phyloP scores from a whole-genome alignment of 2,797 vertebrate species.

The Leuciscus waleckii region DNA sequence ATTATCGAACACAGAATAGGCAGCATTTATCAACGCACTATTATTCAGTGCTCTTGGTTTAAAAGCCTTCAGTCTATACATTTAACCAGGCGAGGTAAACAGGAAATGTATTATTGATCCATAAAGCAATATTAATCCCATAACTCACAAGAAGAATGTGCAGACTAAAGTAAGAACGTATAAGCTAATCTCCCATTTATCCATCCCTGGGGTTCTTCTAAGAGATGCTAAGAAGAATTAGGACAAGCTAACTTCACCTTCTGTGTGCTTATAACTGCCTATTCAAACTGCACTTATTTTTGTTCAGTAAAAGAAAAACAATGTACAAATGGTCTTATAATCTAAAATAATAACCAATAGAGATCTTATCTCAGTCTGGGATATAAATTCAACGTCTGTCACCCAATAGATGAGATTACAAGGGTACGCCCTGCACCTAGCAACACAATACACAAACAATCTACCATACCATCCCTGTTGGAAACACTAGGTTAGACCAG shows the following conservation, averaged over 20 bases:
- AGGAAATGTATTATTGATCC: constrained; percentile 41
- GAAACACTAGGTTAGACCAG: background rate
- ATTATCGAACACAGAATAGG: background rate
- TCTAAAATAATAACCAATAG: background rate
- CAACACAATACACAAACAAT: constrained; percentile 25
- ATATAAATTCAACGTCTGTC: background rate
- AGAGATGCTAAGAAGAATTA: constrained; percentile 8
- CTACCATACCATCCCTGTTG: background rate
- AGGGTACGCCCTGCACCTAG: constrained; percentile 11
- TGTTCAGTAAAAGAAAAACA: constrained; percentile 4
- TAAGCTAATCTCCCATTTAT: constrained; percentile 15
- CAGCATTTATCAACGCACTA: constrained; percentile 22
- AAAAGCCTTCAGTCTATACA: background rate
- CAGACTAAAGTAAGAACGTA: constrained; percentile 4
- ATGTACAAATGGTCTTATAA: background rate
- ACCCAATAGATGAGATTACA: background rate
- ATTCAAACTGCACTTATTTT: background rate
- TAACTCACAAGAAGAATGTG: constrained; percentile 17
- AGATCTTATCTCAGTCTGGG: background rate
- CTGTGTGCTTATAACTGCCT: background rate
- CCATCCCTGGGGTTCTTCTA: constrained; percentile 12
- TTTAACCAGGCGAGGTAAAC: constrained; percentile 1
- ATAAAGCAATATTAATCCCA: constrained; percentile 28
- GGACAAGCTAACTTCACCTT: constrained; percentile 7
- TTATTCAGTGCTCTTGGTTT: background rate